Evolutionary conservation across 2,888 invertebrate species (phyloP), one percentile per base, ranked within the genome.

Genomic region (Automeris io): DNA sequence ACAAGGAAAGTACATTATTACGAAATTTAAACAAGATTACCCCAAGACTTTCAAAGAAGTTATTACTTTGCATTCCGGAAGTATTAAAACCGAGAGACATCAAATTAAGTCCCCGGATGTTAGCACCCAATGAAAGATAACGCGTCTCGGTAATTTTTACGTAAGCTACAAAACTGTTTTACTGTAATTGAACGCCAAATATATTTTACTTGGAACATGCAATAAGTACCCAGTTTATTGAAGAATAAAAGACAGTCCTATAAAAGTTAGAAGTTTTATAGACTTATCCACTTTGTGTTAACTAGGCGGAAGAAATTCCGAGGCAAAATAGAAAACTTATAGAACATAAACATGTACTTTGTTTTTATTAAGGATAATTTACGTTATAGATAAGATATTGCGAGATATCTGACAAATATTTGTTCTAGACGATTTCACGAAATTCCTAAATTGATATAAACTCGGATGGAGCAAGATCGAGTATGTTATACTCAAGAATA

Each of bases 161-260:
- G 18, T 8, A 18, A 24, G 19, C 25, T 25, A 8, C 25, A 19
- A 35, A 23, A 32, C 9, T 31, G 12, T 11, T 37, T 23, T 23
- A 31, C 6, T 36, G 19, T 26, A 25, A 35, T 26, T 12, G 25
- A 36, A 21, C 12, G 9, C 23, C 11, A 18, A 23, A 32, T 37
- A 37, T 11, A 3, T 7, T 16, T 31, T 13, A 22, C 16, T 5
- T 21, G 8, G 33, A 25, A 9, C 25, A 13, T 8, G 7, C 35
- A 36, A 38, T 38, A 33, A 37, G 21, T 32, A 19, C 19, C 21
- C 24, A 38, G 41, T 54, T 45, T 42, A 39, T 40, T 46, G 39
- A 43, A 5, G 33, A 37, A 18, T 47, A 41, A 40, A 44, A 49
- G 41, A 38, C 13, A 37, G 37, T 13, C n/a, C n/a, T n/a, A n/a